Evolutionary conservation across 30 jellyfish, hydroid and myxozoan species (phyloP), one percentile per base, ranked within the genome.

Genomic region (Mastigias papua): DNA sequence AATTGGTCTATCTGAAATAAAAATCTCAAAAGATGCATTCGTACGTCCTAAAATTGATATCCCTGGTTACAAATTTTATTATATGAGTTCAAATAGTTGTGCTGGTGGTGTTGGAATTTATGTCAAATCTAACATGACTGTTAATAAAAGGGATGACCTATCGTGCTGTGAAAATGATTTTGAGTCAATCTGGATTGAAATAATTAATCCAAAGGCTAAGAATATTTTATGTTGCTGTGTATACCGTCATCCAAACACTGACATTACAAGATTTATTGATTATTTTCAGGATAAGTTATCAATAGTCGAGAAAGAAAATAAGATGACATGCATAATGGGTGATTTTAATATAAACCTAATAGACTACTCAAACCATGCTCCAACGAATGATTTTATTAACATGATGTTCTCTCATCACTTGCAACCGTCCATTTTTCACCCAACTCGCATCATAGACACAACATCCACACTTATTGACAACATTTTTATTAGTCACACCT

Each of bases 221-320:
- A 74, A 74, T 74, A 74, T 46, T 29, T 46, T 74, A 48, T 74
- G 86, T 46, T 74, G 86, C 51, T 74, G 86, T 42, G 86, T 29
- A 34, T 74, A 74, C 30, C 86, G 73, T 29, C 86, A 74, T 46
- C 86, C 86, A 48, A 74, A 71, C 73, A 20, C 86, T 48, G 86
- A 74, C 19, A 74, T 46, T 6, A 35, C 86, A 19, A 42, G 30
- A 11, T 0, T 72, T 30, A 74, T 5, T 74, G 73, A 74, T 74
- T 71, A 74, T 25, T 29, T 74, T 74, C 67, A 74, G 71, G 51
- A 48, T n/a, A 46, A 3, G 19, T 0, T 74, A 21, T 60, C 81
- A 54, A 31, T 2, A 17, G 32, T 58, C 15, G 76, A 28, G 23
- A 57, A 32, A 6, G 65, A 81, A 65, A 81, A 31, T 28, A 81